Evolutionary conservation across 1,140 invertebrate genomes (phyloP), one percentile per base, ranked within the genome.

Genomic region (Dryas iulia): DNA sequence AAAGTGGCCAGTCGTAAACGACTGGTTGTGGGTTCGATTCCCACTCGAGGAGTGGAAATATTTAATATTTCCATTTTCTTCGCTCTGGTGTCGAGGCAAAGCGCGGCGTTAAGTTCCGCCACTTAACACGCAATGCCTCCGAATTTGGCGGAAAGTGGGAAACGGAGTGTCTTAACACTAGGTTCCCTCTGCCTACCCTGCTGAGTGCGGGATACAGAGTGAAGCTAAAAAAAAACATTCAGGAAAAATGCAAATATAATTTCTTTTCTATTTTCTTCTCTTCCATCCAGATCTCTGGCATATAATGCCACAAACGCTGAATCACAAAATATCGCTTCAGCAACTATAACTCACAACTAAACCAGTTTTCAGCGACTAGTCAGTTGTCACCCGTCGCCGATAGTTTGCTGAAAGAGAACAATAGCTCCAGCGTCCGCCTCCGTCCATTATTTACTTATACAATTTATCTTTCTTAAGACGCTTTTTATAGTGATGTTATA

Each of bases 391-490:
- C 18, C 2, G 39, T 47, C 39, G 18, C 39, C 39, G n/a, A 47
- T 47, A 47, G 39, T 47, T 47, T 47, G 7, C 39, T 47, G 39
- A 21, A 47, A 47, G 39, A 21, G 39, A 47, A 47, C 39, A 47
- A 47, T 47, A 47, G 18, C 18, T 3, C 39, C 39, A 47, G 7
- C 18, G 39, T 18, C 39, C 39, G 18, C 39, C 39, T 47, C 39
- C 39, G 21, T 21, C 39, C 39, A 47, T 47, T 47, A 47, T 47
- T 47, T 47, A 47, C 39, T 47, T 47, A 47, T 18, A 47, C 39
- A 21, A 47, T 47, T 47, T 47, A 47, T 47, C 39, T 47, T 47
- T 47, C 39, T 47, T 47, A 18, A 47, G 39, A 47, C 39, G 14
- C 14, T 47, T 21, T 47, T 47, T 47, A 47, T 47, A 47, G 39